A percentile compares a stretch with the other conserved stretches of the same genome.
phyloP scores from a whole-genome alignment of 2,113 vertebrate species.

The Halichoerus grypus region DNA sequence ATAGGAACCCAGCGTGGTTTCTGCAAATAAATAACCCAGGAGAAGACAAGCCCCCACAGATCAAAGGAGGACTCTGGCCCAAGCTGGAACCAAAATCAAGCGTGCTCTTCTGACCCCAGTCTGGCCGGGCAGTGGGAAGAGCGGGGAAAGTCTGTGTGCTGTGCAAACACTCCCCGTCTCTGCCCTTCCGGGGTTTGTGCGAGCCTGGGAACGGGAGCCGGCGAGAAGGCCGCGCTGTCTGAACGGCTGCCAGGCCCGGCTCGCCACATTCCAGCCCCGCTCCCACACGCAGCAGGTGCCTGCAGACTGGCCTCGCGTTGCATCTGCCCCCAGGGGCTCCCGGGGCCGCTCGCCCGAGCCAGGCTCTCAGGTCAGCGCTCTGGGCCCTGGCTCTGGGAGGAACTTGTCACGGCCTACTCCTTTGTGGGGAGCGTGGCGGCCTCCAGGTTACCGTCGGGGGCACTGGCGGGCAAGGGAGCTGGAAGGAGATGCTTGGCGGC shows the following conservation, averaged over 20 bases:
- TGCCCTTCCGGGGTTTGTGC: conserved; percentile 68
- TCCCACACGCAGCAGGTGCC: conserved; percentile 34
- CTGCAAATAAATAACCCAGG: conserved; percentile 64
- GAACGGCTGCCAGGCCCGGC: conserved; percentile 60
- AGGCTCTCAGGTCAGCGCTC: background rate
- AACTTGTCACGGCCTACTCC: background rate
- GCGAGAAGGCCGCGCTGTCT: background rate
- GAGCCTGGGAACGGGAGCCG: background rate
- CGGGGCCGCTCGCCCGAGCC: fast-evolving
- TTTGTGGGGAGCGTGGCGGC: background rate
- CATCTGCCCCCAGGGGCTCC: background rate
- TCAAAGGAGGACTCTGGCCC: conserved; percentile 61
- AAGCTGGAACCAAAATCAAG: conserved; percentile 8
- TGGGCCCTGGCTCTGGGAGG: background rate
- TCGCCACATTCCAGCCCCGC: background rate
- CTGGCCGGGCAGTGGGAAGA: background rate
- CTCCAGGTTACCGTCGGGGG: fast-evolving
- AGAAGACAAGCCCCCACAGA: conserved; percentile 34
- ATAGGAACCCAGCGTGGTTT: conserved; percentile 41
- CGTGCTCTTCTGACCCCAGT: background rate
- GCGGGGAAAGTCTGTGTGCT: background rate
- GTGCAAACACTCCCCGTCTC: background rate
- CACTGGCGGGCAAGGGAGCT: fast-evolving
- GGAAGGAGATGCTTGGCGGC: background rate
- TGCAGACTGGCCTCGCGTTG: background rate